Evolutionary conservation across 2,113 vertebrate genomes (phyloP), one percentile per base, ranked within the genome.

Genomic region (Acanthisitta chloris): DNA sequence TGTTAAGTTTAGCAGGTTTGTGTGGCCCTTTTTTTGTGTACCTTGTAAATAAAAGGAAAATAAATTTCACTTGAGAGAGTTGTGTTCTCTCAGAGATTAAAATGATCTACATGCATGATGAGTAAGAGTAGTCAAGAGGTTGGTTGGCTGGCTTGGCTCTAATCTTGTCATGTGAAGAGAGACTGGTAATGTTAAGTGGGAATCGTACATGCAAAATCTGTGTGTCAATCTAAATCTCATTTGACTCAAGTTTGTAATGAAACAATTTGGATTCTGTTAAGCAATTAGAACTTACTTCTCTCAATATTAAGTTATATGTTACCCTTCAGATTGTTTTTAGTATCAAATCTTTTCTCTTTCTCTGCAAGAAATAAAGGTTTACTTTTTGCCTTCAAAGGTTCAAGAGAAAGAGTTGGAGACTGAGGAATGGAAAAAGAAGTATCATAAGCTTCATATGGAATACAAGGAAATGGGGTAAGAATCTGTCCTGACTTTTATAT

Each of bases 391-490:
- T 12, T 88, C 10, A 31, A 90, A 99, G 99, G 97, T 98, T 58
- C 95, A 96, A 29, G 94, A 97, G 6, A 96, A 94, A 8, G 95
- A 98, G 8, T 40, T 95, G 38, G 97, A 98, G 94, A 95, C 69
- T 71, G 7, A 79, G 36, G 97, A 98, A 19, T 98, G 98, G 98
- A 96, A 52, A 46, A 91, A 88, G 43, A 97, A 98, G 65, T 97
- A 98, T 80, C 91, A 98, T 33, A 98, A 97, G 16, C 95, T 98
- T 11, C 91, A 94, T 2, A 73, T 83, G 17, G 98, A 98, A 66
- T 98, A 98, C 86, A 96, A 98, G 49, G 98, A 99, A 94, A 98
- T 99, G 99, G 98, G 98, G 99, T 99, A 96, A 96, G 97, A 17
- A 29, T 51, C 2, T 15, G 1, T 51, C 34, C 11, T 94, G 19